Conservation (phyloP, 2,888 invertebrate species). For the Andrena bucephala region DNA sequence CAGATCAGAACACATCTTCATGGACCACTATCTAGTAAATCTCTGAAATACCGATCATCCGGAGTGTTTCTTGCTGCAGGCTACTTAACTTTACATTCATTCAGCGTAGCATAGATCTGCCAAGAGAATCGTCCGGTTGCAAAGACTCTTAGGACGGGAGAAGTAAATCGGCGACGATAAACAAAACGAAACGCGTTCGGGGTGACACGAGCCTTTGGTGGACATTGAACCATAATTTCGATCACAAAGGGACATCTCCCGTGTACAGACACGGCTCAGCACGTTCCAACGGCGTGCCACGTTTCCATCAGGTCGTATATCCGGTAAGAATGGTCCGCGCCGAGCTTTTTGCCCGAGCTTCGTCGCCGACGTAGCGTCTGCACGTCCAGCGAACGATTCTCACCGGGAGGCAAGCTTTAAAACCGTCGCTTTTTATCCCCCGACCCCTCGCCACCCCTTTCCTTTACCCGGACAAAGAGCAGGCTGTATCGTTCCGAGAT, state of each 20-base stretch:
- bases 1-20: no score
- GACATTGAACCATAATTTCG: slow-evolving; percentile 59
- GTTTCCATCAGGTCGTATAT: slow-evolving; percentile 55
- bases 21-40: no score
- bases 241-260: slow-evolving; percentile 39
- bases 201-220: slow-evolving; percentile 11
- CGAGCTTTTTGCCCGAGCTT: slow-evolving; percentile 54
- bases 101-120: neutral
- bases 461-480: slow-evolving; percentile 57
- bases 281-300: slow-evolving; percentile 41
- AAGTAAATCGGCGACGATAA: slow-evolving; percentile 5
- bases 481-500: slow-evolving; percentile 58
- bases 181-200: neutral
- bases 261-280: slow-evolving; percentile 31
- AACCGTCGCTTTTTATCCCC: slow-evolving; percentile 60
- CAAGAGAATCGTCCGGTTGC: neutral
- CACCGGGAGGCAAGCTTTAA: slow-evolving; percentile 67
- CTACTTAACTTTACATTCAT: no score
- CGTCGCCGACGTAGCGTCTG: slow-evolving; percentile 57
- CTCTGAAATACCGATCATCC: no score
- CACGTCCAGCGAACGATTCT: slow-evolving; percentile 62
- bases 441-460: neutral
- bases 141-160: neutral
- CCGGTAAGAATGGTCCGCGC: slow-evolving; percentile 59
- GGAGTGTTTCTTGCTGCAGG: no score